phyloP scores from a whole-genome alignment of 2,888 invertebrate species.

The Himalopsyche tibetana region DNA sequence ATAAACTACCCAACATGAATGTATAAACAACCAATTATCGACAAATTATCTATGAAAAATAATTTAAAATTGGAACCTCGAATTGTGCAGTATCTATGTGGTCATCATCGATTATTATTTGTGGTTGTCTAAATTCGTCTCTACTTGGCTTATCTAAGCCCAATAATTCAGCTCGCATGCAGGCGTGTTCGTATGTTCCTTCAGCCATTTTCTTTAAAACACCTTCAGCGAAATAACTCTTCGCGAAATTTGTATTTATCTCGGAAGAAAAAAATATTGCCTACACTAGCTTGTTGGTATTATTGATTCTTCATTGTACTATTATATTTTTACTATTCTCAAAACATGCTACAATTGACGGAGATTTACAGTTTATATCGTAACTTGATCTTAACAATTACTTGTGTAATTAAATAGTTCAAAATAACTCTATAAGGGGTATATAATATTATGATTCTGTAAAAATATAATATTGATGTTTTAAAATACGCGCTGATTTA shows the following conservation, averaged over 20 bases:
- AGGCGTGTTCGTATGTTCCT: slow-evolving; percentile 85
- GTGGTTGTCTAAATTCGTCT: slow-evolving; percentile 80
- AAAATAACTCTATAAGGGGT: neutral
- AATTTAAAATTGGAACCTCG: slow-evolving; percentile 65
- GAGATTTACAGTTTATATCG: too few relatives aligned
- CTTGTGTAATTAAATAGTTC: too few relatives aligned
- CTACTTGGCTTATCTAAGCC: slow-evolving; percentile 83
- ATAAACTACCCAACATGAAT: neutral
- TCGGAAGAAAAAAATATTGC: neutral
- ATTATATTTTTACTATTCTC: too few relatives aligned
- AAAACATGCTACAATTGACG: too few relatives aligned
- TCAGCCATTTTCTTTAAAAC: slow-evolving; percentile 74
- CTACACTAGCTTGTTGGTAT: neutral
- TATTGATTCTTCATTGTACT: slow-evolving; percentile 22
- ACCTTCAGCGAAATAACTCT: neutral
- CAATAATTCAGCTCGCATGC: slow-evolving; percentile 86
- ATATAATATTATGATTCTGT: neutral
- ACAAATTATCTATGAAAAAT: slow-evolving; percentile 15
- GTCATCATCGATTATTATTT: slow-evolving; percentile 70
- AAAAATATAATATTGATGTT: neutral
- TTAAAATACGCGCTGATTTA: slow-evolving; percentile 29
- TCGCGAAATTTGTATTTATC: neutral
- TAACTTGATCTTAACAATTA: too few relatives aligned
- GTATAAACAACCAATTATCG: neutral
- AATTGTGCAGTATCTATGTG: slow-evolving; percentile 76